Evolutionary conservation across 2,888 invertebrate genomes (phyloP), one percentile per base, ranked within the genome.

Genomic region (Conomelus anceps): DNA sequence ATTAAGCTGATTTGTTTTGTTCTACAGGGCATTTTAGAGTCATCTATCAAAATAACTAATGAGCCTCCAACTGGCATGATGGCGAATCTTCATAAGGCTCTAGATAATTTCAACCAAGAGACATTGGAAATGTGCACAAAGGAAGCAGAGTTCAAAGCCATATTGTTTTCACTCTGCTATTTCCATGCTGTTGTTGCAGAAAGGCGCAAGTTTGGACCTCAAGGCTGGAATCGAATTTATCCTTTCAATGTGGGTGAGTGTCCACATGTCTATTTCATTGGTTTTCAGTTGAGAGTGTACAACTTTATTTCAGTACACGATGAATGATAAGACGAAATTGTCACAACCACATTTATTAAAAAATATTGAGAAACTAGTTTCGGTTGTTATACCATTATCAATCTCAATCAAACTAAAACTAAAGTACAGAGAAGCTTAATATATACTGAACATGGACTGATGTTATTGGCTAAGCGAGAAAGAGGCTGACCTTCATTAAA

Each of bases 181-280:
- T 99, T 99, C 93, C 99, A 99, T 93, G 99, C 99, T 0, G 98
- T 98, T 0, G 98, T 99, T 0, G 98, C 98, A 0, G 98, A 99
- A 93, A 94, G 97, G 87, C 94, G 97, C 86, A 99, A 99, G 94
- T 99, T 99, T 92, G 99, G 99, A 0, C 98, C 99, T 0, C 99
- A 97, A 92, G 98, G 98, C 3, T 98, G 98, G 98, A 98, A 98
- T 92, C 97, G 98, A 93, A 96, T 97, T 89, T 99, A 99, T 93
- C 99, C 99, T 0, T 99, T 98, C 93, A 99, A 98, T 94, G 98
- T 98, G 90, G 98, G 96, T 95, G 91, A 92, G 94, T 63, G n/a
- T 41, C 17, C 17, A 17, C 13, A 11, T 26, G 4, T 26, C 11
- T 11, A 11, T 26, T 7, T 26, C 26, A 26, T 26, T 11, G 26